Evolutionary conservation across 2,797 vertebrate genomes (phyloP).

Genomic region (Decapterus maruadsi): DNA sequence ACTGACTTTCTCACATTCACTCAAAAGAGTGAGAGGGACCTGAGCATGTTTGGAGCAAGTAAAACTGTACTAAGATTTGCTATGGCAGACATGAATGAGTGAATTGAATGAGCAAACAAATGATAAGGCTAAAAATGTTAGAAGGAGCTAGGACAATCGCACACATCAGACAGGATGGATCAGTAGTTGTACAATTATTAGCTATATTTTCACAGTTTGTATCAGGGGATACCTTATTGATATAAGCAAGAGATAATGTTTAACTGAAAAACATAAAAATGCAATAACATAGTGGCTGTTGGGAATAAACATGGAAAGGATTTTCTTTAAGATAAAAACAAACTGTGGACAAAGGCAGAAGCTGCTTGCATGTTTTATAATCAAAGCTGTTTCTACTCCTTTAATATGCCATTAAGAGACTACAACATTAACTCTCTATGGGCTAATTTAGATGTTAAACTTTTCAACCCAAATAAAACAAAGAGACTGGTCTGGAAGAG

Average conservation of each 20-base stretch:
- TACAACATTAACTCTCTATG: background rate
- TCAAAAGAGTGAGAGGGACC: background rate
- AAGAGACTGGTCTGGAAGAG: background rate
- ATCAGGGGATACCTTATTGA: conserved; percentile 2
- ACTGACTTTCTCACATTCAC: conserved; percentile 10
- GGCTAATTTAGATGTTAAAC: conserved; percentile 14
- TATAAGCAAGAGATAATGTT: background rate
- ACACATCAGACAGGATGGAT: conserved; percentile 17
- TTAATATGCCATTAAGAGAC: background rate
- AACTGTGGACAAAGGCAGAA: background rate
- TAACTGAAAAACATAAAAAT: background rate
- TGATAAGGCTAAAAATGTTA: conserved; percentile 45
- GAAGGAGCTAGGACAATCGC: conserved; percentile 13
- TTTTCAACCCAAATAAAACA: conserved; percentile 11
- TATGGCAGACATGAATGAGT: conserved; percentile 1
- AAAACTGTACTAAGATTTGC: background rate
- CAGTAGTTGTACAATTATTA: conserved; percentile 8
- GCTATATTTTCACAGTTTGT: background rate
- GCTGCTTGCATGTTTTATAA: background rate
- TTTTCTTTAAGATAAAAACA: background rate
- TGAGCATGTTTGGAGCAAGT: conserved; percentile 6
- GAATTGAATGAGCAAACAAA: background rate
- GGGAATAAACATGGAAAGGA: background rate
- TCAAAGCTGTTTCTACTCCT: background rate
- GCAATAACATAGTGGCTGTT: background rate